Percentiles rank a stretch among this genome's conserved stretches.
These are phyloP conservation scores for Dolichopus griseipennis DNA, from an alignment of 2,888 invertebrate species.

Conservation along the genomic window DNA sequence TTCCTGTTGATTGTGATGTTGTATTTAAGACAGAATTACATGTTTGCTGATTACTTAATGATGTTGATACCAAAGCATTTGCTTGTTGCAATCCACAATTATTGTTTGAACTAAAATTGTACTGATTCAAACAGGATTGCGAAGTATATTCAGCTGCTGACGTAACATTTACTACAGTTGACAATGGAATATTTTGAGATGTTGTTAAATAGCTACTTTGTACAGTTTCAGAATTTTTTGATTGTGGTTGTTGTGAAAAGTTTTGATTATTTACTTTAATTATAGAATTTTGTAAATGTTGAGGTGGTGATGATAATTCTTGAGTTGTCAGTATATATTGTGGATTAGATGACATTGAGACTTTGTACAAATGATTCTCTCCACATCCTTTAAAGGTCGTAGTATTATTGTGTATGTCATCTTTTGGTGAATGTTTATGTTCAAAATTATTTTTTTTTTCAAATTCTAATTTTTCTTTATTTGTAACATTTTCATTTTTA, in stretches of 20 bases:
- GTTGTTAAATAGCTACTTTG: neutral
- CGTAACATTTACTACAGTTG: neutral
- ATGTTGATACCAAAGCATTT: constrained; percentile 9
- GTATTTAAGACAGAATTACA: constrained; percentile 15
- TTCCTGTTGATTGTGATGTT: constrained; percentile 13
- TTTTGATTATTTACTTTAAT: neutral
- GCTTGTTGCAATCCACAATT: neutral
- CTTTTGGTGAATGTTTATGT: neutral
- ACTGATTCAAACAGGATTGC: neutral
- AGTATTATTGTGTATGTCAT: neutral
- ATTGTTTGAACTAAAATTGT: neutral
- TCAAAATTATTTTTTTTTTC: neutral
- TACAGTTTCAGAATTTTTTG: neutral
- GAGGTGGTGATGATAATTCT: neutral
- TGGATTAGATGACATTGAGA: neutral
- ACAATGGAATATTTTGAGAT: neutral
- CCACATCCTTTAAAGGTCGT: no score
- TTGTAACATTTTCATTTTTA: constrained; percentile 1
- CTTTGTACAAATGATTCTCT: neutral
- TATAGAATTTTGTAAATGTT: neutral
- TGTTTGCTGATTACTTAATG: constrained; percentile 16
- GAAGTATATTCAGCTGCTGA: neutral
- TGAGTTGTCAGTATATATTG: neutral
- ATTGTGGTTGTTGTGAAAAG: neutral
- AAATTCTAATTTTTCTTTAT: constrained; percentile 20